These are phyloP conservation scores for Isaurus tuberculatus DNA, from an alignment of 92 coral and sea anemone species.

Conservation along the genomic window DNA sequence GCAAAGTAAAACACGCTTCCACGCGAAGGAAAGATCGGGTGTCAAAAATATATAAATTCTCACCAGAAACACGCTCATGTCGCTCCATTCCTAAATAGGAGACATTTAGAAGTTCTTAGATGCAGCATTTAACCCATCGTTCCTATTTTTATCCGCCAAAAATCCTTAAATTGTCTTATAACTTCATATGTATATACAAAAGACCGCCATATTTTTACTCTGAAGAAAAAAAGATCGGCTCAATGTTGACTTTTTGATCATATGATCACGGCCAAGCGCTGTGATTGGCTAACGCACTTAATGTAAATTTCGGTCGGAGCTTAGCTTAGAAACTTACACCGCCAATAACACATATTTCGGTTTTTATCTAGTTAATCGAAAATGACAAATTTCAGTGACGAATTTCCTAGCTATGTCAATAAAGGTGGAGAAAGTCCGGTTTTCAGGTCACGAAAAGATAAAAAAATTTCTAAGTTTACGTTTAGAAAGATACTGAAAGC, in stretches of 20 bases:
- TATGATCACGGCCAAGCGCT: conserved; percentile 49
- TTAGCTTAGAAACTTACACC: not conserved
- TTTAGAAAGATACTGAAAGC: not conserved
- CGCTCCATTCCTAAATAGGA: conserved; percentile 65
- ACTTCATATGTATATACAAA: conserved; percentile 49
- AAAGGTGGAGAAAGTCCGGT: conserved; percentile 12
- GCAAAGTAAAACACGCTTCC: conserved; percentile 34
- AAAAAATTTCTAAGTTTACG: too few species aligned
- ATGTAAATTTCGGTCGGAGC: conserved; percentile 35
- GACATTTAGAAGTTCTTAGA: conserved; percentile 39
- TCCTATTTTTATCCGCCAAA: conserved; percentile 29
- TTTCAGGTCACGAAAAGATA: conserved; percentile 33
- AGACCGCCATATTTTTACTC: conserved; percentile 67
- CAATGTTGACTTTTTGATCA: conserved; percentile 73
- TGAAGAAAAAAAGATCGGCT: conserved; percentile 51
- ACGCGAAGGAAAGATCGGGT: conserved; percentile 43
- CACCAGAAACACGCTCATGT: conserved; percentile 75
- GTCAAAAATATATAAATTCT: conserved; percentile 39
- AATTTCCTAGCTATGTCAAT: conserved; percentile 19
- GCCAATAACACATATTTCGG: conserved; percentile 8
- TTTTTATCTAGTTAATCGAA: conserved; percentile 13
- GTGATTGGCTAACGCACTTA: conserved; percentile 59
- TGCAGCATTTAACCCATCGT: conserved; percentile 69
- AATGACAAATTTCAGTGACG: conserved; percentile 27
- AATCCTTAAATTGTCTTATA: conserved; percentile 48